phyloP scores from a whole-genome alignment of 2,888 invertebrate species.

The Meloe dianella region DNA sequence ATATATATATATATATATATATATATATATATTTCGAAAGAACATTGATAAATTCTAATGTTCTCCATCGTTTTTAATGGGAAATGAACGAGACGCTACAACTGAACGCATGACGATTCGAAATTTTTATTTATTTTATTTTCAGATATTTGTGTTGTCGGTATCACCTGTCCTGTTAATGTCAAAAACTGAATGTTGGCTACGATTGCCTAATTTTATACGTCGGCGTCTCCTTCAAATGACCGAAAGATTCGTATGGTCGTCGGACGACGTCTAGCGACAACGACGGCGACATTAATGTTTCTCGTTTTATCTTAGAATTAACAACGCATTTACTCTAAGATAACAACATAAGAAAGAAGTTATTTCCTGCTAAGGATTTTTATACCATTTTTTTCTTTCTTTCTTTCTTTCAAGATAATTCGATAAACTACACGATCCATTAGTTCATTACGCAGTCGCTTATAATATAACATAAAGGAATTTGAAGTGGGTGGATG shows the following conservation, averaged over 20 bases:
- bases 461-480: slow-evolving; percentile 28
- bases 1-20: no score
- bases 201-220: slow-evolving; percentile 36
- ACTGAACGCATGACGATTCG: not conserved
- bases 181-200: slow-evolving; percentile 36
- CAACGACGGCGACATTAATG: slow-evolving; percentile 1
- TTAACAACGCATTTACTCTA: not conserved
- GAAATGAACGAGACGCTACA: not conserved
- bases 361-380: not conserved
- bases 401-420: slow-evolving; percentile 16
- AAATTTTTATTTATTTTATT: slow-evolving; percentile 40
- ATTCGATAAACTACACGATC: slow-evolving; percentile 33
- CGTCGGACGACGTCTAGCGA: slow-evolving; percentile 23
- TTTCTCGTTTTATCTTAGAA: not conserved
- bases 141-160: slow-evolving; percentile 37
- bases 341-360: not conserved
- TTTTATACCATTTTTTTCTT: not conserved
- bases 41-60: no score
- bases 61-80: not conserved
- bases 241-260: slow-evolving; percentile 24
- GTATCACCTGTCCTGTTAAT: slow-evolving; percentile 43
- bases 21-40: no score
- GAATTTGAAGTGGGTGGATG: slow-evolving; percentile 33
- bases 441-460: slow-evolving; percentile 42
- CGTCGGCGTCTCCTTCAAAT: slow-evolving; percentile 28